phyloP scores from a whole-genome alignment of 2,113 vertebrate species.

The Diphyllodes magnificus region DNA sequence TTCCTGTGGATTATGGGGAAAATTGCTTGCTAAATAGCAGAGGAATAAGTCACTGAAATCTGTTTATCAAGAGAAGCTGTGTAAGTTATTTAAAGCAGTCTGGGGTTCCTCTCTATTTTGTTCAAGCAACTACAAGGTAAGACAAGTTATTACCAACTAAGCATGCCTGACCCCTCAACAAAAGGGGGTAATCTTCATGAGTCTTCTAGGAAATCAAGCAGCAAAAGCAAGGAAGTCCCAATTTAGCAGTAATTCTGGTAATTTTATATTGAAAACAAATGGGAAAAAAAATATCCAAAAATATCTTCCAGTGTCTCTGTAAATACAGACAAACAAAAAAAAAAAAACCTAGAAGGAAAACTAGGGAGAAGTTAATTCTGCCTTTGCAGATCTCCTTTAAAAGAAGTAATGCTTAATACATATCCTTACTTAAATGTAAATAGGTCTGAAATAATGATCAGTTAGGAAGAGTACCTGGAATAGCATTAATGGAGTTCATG shows the following conservation, averaged over 20 bases:
- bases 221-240: background rate
- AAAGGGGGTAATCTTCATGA: background rate
- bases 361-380: background rate
- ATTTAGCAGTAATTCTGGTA: background rate
- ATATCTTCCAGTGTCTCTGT: background rate
- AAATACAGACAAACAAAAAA: background rate
- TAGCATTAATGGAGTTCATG: conserved; percentile 86
- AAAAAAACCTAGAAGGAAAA: background rate
- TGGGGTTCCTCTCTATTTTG: background rate
- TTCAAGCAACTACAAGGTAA: background rate
- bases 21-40: background rate
- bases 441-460: background rate
- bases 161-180: background rate
- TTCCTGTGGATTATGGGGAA: background rate
- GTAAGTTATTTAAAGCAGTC: background rate
- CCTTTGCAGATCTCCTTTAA: background rate
- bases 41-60: background rate
- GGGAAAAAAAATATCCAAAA: background rate
- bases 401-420: background rate
- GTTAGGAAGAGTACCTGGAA: conserved; percentile 77
- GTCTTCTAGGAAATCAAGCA: background rate
- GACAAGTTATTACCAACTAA: background rate
- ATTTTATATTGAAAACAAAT: background rate
- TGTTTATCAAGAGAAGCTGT: background rate
- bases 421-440: background rate